These are phyloP conservation scores for Actenoides hombroni DNA, from an alignment of 2,113 vertebrate genomes.

Conservation along the genomic window DNA sequence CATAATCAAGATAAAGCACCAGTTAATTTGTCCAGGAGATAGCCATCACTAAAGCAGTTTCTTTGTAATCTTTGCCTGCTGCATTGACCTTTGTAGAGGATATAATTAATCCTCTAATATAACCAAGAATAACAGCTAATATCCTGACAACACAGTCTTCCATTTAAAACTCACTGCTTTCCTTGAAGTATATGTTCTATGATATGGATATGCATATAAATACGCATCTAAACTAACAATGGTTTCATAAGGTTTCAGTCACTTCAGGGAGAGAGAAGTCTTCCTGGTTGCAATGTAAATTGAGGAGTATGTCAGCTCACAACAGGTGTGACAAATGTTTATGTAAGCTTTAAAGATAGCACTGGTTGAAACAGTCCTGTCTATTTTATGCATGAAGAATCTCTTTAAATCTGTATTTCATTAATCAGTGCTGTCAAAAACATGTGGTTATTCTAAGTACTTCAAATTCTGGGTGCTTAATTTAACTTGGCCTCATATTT, in stretches of 20 bases:
- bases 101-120: constrained; percentile 39
- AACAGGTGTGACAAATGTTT: neutral
- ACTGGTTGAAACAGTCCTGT: neutral
- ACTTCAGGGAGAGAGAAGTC: neutral
- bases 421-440: constrained; percentile 1
- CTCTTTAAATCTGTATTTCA: constrained; percentile 5
- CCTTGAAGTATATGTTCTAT: neutral
- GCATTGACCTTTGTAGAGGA: constrained; percentile 50
- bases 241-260: neutral
- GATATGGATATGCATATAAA: neutral
- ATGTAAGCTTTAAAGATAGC: neutral
- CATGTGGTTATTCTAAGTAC: neutral
- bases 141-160: neutral
- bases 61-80: constrained; percentile 6
- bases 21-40: constrained; percentile 59
- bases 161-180: neutral
- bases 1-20: constrained; percentile 51
- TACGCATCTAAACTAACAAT: neutral
- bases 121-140: neutral
- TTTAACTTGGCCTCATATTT: neutral
- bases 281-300: neutral
- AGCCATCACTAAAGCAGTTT: constrained; percentile 31
- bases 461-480: neutral
- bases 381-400: neutral
- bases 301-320: neutral